Base-by-base conservation (phyloP, 2,113 vertebrate species). In the Saimiri boliviensis region DNA sequence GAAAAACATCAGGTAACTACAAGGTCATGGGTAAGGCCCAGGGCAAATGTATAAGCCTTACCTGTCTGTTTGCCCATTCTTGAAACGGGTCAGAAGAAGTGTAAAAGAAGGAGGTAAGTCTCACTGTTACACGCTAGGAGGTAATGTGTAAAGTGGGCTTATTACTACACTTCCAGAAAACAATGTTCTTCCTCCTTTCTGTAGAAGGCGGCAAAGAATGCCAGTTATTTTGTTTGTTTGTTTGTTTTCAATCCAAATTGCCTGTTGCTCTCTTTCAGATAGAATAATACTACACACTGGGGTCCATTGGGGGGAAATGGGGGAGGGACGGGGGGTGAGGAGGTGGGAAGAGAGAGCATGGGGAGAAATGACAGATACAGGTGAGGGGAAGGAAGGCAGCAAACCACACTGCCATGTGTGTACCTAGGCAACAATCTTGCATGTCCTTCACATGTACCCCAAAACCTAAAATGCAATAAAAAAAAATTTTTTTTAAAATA, bases 221-320 rank as follows among this genome's bases (percentile, higher is more conserved):
- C 73, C 70, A 10, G 37, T 54, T 37, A n/a, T 56, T 52, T 77
- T 2, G 32, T 32, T n/a, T n/a, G n/a, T n/a, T n/a, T n/a, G n/a
- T n/a, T n/a, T n/a, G n/a, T n/a, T n/a, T 81, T 35, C 42, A 40
- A 0, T 16, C n/a, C 17, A 3, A 0, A 0, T n/a, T 1, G 0
- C 30, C 20, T 1, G 0, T 42, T 79, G 35, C 71, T 60, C 42
- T 94, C 25, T 54, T 42, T 83, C 11, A 82, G 79, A 82, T 79
- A 66, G 88, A 91, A 40, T 16, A 32, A 40, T n/a, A n/a, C n/a
- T n/a, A n/a, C n/a, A n/a, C n/a, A n/a, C n/a, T n/a, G n/a, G n/a
- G n/a, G n/a, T n/a, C n/a, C n/a, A n/a, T n/a, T n/a, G n/a, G n/a
- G n/a, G n/a, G n/a, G n/a, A n/a, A n/a, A n/a, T n/a, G n/a, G n/a